phyloP scores from a whole-genome alignment of 2,888 invertebrate genomes.

The Oscheius onirici region DNA sequence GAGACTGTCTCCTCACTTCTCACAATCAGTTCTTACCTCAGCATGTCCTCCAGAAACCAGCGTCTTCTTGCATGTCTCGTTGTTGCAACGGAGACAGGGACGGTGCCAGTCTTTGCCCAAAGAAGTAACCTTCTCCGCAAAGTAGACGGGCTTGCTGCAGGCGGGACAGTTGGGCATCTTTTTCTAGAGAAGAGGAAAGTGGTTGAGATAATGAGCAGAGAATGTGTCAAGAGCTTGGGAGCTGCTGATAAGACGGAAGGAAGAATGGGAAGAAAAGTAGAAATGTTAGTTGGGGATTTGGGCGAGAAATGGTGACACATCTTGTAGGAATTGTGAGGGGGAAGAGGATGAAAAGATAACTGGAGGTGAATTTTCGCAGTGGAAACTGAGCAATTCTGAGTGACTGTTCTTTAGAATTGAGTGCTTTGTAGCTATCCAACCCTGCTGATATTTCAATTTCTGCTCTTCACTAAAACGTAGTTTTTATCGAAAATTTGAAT shows the following conservation, averaged over 20 bases:
- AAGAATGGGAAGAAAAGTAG: not conserved
- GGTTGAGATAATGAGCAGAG: not conserved
- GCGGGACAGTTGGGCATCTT: slow-evolving; percentile 68
- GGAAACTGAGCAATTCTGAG: no score
- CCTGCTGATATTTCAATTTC: no score
- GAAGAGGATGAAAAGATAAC: no score
- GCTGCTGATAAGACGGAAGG: not conserved
- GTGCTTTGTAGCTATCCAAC: no score
- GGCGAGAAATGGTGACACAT: no score
- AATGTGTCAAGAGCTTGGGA: not conserved
- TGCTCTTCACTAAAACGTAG: no score
- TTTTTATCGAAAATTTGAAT: no score
- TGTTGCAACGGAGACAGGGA: slow-evolving; percentile 77
- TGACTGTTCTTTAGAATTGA: no score
- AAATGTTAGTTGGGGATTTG: not conserved
- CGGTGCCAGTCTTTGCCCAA: slow-evolving; percentile 82
- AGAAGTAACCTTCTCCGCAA: slow-evolving; percentile 80
- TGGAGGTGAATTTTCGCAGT: no score
- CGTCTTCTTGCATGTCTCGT: slow-evolving; percentile 80
- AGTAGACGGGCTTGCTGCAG: slow-evolving; percentile 70
- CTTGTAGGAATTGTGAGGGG: no score
- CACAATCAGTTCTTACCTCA: no score
- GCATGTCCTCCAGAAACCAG: slow-evolving; percentile 79
- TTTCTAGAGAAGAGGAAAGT: not conserved
- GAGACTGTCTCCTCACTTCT: no score